A percentile compares a stretch with the other conserved stretches of the same genome.
phyloP scores from a whole-genome alignment of 2,797 vertebrate genomes.

The Ctenopoma kingsleyae region DNA sequence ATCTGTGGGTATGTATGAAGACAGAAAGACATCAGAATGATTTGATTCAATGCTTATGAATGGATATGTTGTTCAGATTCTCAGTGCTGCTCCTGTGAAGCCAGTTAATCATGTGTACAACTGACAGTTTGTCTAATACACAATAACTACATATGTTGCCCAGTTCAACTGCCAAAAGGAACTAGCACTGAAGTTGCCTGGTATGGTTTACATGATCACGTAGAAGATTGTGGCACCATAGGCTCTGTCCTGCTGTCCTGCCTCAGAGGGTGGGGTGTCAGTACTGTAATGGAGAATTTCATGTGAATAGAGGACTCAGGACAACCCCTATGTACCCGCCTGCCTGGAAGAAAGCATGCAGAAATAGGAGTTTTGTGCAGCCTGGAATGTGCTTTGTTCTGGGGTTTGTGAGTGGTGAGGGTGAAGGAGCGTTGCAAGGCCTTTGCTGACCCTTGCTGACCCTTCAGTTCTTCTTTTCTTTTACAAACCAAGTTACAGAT shows the following conservation, averaged over 20 bases:
- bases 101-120: constrained; percentile 29
- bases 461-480: constrained; percentile 32
- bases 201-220: constrained; percentile 38
- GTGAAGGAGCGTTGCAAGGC: constrained; percentile 28
- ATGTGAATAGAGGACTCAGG: constrained; percentile 48
- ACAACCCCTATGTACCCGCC: constrained; percentile 69
- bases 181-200: constrained; percentile 60
- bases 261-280: constrained; percentile 30
- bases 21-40: constrained; percentile 14
- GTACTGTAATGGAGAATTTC: constrained; percentile 21
- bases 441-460: constrained; percentile 43
- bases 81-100: constrained; percentile 66
- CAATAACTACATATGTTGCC: constrained; percentile 17
- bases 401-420: constrained; percentile 20
- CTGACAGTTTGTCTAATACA: constrained; percentile 11
- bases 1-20: constrained; percentile 12
- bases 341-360: constrained; percentile 68
- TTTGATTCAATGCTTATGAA: constrained; percentile 10
- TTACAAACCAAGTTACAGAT: constrained; percentile 57
- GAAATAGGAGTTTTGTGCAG: constrained; percentile 38
- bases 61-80: constrained; percentile 38
- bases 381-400: constrained; percentile 61
- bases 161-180: constrained; percentile 39
- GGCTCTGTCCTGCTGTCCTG: constrained; percentile 66
- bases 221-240: constrained; percentile 53